phyloP scores from a whole-genome alignment of 2,113 vertebrate genomes.

The Epinephelus cyanopodus region DNA sequence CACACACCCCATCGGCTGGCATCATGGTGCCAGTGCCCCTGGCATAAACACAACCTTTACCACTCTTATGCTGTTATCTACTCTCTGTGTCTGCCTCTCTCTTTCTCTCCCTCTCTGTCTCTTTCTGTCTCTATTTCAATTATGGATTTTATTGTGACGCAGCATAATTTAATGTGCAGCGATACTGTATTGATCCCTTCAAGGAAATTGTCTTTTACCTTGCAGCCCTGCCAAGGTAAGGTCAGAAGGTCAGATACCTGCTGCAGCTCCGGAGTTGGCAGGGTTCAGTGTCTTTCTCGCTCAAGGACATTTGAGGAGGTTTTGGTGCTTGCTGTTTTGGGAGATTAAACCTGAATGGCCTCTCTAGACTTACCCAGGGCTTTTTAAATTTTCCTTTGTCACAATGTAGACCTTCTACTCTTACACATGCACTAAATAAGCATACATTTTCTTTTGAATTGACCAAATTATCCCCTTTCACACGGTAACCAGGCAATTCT shows the following conservation, averaged over 20 bases:
- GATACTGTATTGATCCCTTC: conserved; percentile 4
- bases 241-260: conserved; percentile 28
- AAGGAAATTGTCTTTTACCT: conserved; percentile 9
- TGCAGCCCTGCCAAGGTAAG: conserved; percentile 14
- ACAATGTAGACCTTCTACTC: background rate
- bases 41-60: conserved; percentile 76
- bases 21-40: conserved; percentile 63
- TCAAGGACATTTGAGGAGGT: conserved; percentile 11
- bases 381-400: background rate
- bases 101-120: conserved; percentile 24
- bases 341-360: conserved; percentile 1
- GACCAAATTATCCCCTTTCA: background rate
- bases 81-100: conserved; percentile 44
- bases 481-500: background rate
- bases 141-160: conserved; percentile 33
- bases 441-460: background rate
- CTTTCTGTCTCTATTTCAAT: conserved; percentile 17
- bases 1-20: conserved; percentile 43
- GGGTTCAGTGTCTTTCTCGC: background rate
- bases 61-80: conserved; percentile 56
- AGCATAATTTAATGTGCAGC: conserved; percentile 27
- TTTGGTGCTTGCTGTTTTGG: background rate
- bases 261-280: background rate
- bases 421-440: background rate
- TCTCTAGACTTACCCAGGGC: background rate